Conservation (phyloP, 2,888 invertebrate species). For the Ornithoptera alexandrae region DNA sequence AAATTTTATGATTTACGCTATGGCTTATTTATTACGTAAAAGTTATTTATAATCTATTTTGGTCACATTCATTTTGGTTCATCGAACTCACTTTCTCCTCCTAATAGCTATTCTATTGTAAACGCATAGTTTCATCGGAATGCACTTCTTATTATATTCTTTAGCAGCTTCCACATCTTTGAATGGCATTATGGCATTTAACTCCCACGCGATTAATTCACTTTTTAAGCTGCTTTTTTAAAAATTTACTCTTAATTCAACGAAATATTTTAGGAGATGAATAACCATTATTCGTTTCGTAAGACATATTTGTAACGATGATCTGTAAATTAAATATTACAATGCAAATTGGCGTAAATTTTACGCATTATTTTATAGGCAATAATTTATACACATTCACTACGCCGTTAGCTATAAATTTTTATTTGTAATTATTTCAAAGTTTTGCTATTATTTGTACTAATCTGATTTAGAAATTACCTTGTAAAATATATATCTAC, state of each 20-base stretch:
- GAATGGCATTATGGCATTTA: constrained; percentile 45
- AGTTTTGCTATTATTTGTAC: no score
- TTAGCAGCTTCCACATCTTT: constrained; percentile 58
- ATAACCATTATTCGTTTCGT: not conserved
- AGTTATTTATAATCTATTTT: constrained; percentile 46
- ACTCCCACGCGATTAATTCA: constrained; percentile 30
- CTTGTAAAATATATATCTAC: no score
- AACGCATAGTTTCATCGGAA: constrained; percentile 68
- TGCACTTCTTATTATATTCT: constrained; percentile 69
- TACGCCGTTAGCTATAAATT: no score
- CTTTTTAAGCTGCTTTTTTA: constrained; percentile 20
- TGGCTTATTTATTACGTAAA: constrained; percentile 4
- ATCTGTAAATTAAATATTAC: no score
- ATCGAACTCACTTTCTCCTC: constrained; percentile 78
- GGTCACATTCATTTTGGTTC: constrained; percentile 59
- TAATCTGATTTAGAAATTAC: no score
- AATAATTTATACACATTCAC: no score
- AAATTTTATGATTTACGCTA: not conserved
- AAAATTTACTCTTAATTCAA: not conserved
- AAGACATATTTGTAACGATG: no score
- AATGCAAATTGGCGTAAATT: no score
- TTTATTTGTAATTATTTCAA: no score
- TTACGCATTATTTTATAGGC: no score
- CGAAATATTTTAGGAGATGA: not conserved
- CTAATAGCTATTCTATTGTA: constrained; percentile 56